These are phyloP conservation scores for Melanitta fusca DNA, from an alignment of 2,797 vertebrate species.

Conservation along the genomic window DNA sequence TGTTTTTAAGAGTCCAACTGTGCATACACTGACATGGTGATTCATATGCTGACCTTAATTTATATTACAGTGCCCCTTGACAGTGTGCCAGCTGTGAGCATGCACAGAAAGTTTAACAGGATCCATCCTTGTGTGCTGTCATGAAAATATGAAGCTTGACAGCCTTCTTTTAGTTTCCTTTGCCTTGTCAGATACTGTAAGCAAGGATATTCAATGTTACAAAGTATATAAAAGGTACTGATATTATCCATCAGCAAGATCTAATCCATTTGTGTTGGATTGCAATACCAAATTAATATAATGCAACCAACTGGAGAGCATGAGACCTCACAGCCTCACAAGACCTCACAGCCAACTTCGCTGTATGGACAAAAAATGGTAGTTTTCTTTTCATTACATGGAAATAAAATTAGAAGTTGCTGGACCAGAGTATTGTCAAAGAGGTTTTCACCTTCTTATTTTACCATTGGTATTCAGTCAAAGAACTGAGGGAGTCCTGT, in stretches of 20 bases:
- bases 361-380: background rate
- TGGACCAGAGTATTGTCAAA: background rate
- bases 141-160: background rate
- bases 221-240: background rate
- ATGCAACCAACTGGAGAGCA: background rate
- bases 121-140: background rate
- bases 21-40: background rate
- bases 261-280: background rate
- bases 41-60: conserved; percentile 53
- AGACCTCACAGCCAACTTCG: background rate
- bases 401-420: background rate
- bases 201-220: background rate
- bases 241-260: background rate
- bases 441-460: background rate
- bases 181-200: background rate
- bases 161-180: background rate
- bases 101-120: background rate
- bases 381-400: background rate
- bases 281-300: background rate
- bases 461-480: background rate
- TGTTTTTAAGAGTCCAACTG: conserved; percentile 26
- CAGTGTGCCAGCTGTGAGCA: conserved; percentile 37
- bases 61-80: conserved; percentile 45
- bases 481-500: background rate
- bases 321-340: background rate